Evolutionary conservation across 2,888 invertebrate genomes (phyloP).

Genomic region (Schizotus pectinicornis): DNA sequence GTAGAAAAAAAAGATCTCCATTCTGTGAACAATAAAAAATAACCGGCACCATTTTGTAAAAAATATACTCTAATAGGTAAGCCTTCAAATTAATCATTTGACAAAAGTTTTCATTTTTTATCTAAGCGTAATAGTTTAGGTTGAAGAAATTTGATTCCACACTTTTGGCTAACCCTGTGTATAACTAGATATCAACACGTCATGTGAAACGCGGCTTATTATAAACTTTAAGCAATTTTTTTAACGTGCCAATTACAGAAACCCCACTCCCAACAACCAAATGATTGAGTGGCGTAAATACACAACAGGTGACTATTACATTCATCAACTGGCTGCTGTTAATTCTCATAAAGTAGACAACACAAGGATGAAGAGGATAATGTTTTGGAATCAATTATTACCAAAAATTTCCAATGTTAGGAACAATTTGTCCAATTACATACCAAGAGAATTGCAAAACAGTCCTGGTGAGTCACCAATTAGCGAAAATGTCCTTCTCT

Average conservation of each 20-base stretch:
- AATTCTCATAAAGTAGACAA: constrained; percentile 32
- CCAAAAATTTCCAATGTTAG: constrained; percentile 49
- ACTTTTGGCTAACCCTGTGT: too few species aligned
- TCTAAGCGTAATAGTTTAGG: too few species aligned
- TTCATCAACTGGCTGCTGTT: constrained; percentile 58
- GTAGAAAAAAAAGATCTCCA: too few species aligned
- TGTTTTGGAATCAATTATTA: constrained; percentile 59
- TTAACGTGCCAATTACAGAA: constrained; percentile 52
- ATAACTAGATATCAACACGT: too few species aligned
- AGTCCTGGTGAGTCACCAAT: constrained; percentile 45
- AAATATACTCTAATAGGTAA: too few species aligned
- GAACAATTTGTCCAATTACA: constrained; percentile 37
- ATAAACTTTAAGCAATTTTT: too few species aligned
- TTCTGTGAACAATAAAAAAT: too few species aligned
- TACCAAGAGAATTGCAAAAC: constrained; percentile 47
- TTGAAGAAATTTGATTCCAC: too few species aligned
- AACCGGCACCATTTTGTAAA: too few species aligned
- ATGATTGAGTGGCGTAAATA: constrained; percentile 68
- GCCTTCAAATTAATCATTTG: too few species aligned
- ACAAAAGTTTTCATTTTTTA: too few species aligned
- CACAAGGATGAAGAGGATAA: constrained; percentile 38
- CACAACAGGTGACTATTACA: constrained; percentile 60
- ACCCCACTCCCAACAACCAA: constrained; percentile 63
- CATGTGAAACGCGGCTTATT: too few species aligned
- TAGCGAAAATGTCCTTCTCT: not conserved